These are phyloP conservation scores for Orcinus orca DNA, from an alignment of 2,113 vertebrate genomes.

Conservation along the genomic window DNA sequence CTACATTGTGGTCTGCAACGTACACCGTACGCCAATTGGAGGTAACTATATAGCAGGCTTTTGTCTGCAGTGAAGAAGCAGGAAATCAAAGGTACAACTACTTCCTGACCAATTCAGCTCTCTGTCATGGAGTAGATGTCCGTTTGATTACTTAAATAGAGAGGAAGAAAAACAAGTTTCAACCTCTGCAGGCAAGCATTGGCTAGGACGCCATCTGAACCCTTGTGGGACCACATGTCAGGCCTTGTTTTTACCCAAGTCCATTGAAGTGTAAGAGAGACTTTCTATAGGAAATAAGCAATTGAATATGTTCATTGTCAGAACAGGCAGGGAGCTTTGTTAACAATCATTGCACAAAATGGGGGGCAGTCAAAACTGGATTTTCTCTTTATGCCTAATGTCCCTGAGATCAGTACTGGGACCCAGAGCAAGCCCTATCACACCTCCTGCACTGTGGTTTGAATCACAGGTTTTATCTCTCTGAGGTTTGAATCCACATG, in stretches of 20 bases:
- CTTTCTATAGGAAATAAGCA: constrained; percentile 40
- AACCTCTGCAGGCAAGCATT: constrained; percentile 12
- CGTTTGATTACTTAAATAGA: constrained; percentile 55
- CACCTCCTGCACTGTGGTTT: neutral
- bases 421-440: neutral
- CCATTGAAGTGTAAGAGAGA: neutral
- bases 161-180: constrained; percentile 31
- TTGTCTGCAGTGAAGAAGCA: constrained; percentile 66
- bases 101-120: constrained; percentile 56
- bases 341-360: neutral
- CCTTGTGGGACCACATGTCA: neutral
- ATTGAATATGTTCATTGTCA: constrained; percentile 26
- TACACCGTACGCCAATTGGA: constrained; percentile 21
- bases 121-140: constrained; percentile 39
- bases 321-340: constrained; percentile 5
- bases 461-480: neutral
- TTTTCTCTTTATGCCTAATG: neutral
- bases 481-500: neutral
- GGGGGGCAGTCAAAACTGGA: neutral
- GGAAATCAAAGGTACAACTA: constrained; percentile 65
- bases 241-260: constrained; percentile 33
- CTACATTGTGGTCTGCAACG: constrained; percentile 25
- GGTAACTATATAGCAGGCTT: constrained; percentile 67
- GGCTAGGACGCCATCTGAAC: neutral
- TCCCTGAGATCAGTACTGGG: neutral